A percentile compares a stretch with the other conserved stretches of the same genome.
Evolutionary conservation across 2,797 vertebrate species (phyloP).

Genomic region (Corythornis leucogaster): DNA sequence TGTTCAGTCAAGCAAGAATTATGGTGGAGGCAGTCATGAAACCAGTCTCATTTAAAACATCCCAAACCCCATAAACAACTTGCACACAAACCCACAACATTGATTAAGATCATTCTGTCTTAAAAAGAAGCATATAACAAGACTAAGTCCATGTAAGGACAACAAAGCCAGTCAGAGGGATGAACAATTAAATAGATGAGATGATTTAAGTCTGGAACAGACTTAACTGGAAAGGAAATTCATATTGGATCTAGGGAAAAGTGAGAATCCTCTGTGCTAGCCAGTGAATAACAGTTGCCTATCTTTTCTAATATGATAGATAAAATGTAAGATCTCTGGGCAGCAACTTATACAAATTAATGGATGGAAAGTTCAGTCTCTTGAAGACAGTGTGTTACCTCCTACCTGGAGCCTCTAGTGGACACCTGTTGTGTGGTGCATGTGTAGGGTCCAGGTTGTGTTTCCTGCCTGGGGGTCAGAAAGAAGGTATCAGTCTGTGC

Average conservation of each 20-base stretch:
- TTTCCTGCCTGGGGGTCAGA: not conserved
- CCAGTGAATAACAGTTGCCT: not conserved
- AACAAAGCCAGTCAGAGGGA: not conserved
- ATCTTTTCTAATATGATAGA: not conserved
- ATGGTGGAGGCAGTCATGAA: not conserved
- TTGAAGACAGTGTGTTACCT: not conserved
- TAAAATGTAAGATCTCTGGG: not conserved
- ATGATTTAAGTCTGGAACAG: not conserved
- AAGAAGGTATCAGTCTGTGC: not conserved
- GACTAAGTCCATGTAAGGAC: not conserved
- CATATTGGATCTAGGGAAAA: not conserved
- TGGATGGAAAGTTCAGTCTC: not conserved
- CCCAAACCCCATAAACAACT: not conserved
- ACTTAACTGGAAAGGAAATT: not conserved
- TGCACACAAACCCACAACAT: not conserved
- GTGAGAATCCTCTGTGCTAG: not conserved
- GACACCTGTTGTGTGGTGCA: not conserved
- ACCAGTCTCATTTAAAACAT: not conserved
- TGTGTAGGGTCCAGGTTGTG: not conserved
- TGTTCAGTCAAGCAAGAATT: not conserved
- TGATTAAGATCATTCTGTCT: not conserved
- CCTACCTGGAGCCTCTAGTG: not conserved
- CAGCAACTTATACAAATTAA: not conserved
- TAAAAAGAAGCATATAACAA: not conserved
- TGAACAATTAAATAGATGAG: not conserved